phyloP scores from a whole-genome alignment of 1,140 invertebrate genomes.

The Holotrichia oblita region DNA sequence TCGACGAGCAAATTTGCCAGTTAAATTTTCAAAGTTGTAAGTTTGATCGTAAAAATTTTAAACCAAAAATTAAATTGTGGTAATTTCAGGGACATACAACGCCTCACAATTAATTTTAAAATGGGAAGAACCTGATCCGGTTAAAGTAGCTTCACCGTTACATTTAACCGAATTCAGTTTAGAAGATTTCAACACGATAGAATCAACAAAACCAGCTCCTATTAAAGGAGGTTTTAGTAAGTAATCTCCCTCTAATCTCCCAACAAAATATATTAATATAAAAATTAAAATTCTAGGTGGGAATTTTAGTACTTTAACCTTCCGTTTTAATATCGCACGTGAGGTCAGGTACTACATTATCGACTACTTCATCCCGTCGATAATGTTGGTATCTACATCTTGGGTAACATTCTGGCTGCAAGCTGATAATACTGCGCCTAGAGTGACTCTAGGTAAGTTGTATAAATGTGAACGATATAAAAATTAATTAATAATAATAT shows the following conservation, averaged over 20 bases:
- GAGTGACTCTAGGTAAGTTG: slow-evolving; percentile 76
- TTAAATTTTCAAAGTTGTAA: slow-evolving; percentile 84
- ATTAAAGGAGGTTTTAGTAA: slow-evolving; percentile 76
- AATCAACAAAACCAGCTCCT: slow-evolving; percentile 72
- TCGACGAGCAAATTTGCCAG: slow-evolving; percentile 82
- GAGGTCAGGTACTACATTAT: slow-evolving; percentile 90
- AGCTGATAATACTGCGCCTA: slow-evolving; percentile 83
- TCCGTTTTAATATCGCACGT: slow-evolving; percentile 79
- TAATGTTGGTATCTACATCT: slow-evolving; percentile 86
- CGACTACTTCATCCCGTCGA: slow-evolving; percentile 90
- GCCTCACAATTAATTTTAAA: slow-evolving; percentile 75
- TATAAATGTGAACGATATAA: background rate
- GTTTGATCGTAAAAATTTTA: slow-evolving; percentile 53
- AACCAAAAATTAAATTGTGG: no score
- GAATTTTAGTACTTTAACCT: slow-evolving; percentile 82
- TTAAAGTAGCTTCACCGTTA: slow-evolving; percentile 77
- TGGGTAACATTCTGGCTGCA: slow-evolving; percentile 94
- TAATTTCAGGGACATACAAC: slow-evolving; percentile 88
- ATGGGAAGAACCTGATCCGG: slow-evolving; percentile 79
- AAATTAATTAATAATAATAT: no score
- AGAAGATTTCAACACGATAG: no score
- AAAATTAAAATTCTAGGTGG: slow-evolving; percentile 71
- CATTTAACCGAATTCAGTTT: slow-evolving; percentile 85
- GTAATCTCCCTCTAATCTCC: no score
- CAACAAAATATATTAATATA: no score